Base-by-base conservation (phyloP, 2,797 vertebrate genomes). In the Coccyzus lansbergi region DNA sequence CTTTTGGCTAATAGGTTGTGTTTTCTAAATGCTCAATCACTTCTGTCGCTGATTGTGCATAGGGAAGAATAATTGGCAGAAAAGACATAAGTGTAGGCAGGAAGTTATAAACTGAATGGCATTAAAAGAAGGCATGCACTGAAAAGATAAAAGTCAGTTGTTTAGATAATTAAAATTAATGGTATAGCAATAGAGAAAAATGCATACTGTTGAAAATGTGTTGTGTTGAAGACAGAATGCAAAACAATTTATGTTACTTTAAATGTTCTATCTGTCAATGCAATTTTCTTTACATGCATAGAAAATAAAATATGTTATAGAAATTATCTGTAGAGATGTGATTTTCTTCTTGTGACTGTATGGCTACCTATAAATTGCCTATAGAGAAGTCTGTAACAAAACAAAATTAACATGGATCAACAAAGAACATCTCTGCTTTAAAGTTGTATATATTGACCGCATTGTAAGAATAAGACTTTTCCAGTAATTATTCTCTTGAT, bases 81-180 rank as follows among this genome's bases (percentile, higher is more conserved):
- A 44, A 65, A 94, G 93, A 77, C 19, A 49, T 20, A 91, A 93
- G 12, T 31, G 22, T 52, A 93, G 58, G 59, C 83, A 90, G 75
- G 77, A 93, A 76, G 14, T 85, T 92, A 11, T 19, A 71, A 93
- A 55, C 10, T 92, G 38, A 86, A 88, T 29, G 6, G 4, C 29
- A 90, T 80, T 71, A 88, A 82, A 56, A 86, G 22, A 28, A 56
- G 16, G 14, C 14, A 31, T 70, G 48, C 38, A 86, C 58, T 72
- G 28, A 71, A 93, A 82, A 89, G 53, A 44, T 84, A 83, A n/a
- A n/a, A 71, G 44, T 76, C 75, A 74, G 12, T 81, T 77, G 36
- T 83, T 62, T 36, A 81, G 33, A 34, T 87, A 90, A 92, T 81
- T 93, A 65, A 92, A 95, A 91, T 65, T 84, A 92, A 88, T 38